phyloP scores from a whole-genome alignment of 2,113 vertebrate genomes.

The Phoenicopterus ruber region DNA sequence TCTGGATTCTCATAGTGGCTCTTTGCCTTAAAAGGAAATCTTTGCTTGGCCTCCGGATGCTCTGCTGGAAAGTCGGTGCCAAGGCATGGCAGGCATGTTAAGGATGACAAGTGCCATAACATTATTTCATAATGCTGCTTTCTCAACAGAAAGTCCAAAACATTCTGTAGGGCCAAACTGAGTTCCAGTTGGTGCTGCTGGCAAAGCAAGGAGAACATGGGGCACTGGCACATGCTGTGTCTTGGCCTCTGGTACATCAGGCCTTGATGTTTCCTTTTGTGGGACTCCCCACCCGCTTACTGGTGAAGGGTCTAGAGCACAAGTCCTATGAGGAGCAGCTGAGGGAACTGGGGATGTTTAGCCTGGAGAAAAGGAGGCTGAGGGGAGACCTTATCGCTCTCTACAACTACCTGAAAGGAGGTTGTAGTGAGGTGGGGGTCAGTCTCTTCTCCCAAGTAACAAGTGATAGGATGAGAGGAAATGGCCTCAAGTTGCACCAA shows the following conservation, averaged over 20 bases:
- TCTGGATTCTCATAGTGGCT: slow-evolving; percentile 60
- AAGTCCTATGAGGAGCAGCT: not conserved
- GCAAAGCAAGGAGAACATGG: not conserved
- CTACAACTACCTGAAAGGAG: not conserved
- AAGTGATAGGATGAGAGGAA: not conserved
- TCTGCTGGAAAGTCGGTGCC: slow-evolving; percentile 1
- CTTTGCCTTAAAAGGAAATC: slow-evolving; percentile 77
- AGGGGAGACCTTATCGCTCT: not conserved
- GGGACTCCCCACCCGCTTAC: not conserved
- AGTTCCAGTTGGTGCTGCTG: slow-evolving; percentile 1
- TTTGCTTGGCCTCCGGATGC: slow-evolving; percentile 38
- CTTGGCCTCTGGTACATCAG: not conserved
- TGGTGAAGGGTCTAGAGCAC: not conserved
- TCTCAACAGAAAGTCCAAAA: slow-evolving; percentile 22
- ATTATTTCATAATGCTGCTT: slow-evolving; percentile 20
- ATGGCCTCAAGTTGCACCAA: rapidly evolving
- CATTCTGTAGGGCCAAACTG: not conserved
- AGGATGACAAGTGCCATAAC: slow-evolving; percentile 58
- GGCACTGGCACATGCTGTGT: not conserved
- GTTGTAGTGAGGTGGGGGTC: rapidly evolving
- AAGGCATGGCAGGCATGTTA: slow-evolving; percentile 56
- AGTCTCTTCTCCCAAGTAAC: not conserved
- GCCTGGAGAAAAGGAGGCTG: not conserved
- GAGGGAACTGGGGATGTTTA: not conserved
- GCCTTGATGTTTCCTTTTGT: not conserved